Percentiles rank a stretch among this genome's conserved stretches.
These are phyloP conservation scores for Drosophila miranda DNA, from an alignment of 1,140 invertebrate genomes.

Conservation along the genomic window DNA sequence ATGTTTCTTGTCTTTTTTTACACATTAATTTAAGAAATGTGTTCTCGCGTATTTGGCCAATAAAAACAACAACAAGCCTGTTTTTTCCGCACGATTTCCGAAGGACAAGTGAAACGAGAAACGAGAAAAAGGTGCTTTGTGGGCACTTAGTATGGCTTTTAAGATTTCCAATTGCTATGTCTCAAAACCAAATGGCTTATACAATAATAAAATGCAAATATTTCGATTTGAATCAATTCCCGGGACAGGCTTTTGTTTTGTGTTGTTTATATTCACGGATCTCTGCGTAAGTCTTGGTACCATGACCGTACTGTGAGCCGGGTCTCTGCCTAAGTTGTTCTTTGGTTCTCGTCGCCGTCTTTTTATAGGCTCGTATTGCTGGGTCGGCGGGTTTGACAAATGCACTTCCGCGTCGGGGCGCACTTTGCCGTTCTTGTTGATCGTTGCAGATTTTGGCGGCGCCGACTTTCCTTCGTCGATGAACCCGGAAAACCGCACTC, in stretches of 20 bases:
- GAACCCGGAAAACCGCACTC: too few species aligned
- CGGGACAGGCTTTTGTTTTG: constrained; percentile 6
- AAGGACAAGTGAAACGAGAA: not conserved
- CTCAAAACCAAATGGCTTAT: constrained; percentile 3
- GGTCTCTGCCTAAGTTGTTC: too few species aligned
- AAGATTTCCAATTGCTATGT: constrained; percentile 14
- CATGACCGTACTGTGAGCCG: too few species aligned
- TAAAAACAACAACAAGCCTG: constrained; percentile 21
- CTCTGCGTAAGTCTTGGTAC: too few species aligned
- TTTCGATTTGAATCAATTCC: constrained; percentile 55
- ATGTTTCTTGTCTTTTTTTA: constrained; percentile 13
- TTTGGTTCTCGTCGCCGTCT: too few species aligned
- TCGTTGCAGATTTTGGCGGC: too few species aligned
- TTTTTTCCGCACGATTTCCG: not conserved
- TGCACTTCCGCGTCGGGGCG: too few species aligned
- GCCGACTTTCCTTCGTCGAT: too few species aligned
- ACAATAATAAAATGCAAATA: constrained; percentile 38
- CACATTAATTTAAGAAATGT: constrained; percentile 50
- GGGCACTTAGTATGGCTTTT: constrained; percentile 39
- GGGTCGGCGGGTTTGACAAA: too few species aligned
- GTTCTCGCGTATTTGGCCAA: constrained; percentile 1
- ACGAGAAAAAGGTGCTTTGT: not conserved
- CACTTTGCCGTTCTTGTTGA: too few species aligned
- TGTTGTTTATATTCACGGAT: constrained; percentile 29
- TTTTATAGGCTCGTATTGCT: too few species aligned